These are phyloP conservation scores for Drosophila quasianomalipes DNA, from an alignment of 2,888 invertebrate genomes.

Conservation along the genomic window DNA sequence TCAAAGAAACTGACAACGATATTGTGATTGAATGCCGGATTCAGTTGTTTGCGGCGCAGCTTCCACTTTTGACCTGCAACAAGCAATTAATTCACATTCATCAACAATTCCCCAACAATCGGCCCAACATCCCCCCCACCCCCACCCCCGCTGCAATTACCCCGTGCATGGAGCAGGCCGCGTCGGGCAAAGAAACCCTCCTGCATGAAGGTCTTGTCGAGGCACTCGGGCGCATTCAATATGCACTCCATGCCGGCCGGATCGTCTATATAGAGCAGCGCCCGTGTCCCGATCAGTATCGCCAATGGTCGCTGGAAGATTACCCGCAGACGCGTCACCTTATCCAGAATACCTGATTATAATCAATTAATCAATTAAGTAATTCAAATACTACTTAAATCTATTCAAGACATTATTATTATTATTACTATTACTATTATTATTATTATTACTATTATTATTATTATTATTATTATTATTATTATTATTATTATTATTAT, in stretches of 20 bases:
- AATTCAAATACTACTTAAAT: neutral
- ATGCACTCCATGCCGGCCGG: slow-evolving; percentile 81
- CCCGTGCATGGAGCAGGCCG: slow-evolving; percentile 82
- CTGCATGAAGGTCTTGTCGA: slow-evolving; percentile 83
- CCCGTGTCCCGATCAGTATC: slow-evolving; percentile 77
- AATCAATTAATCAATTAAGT: neutral
- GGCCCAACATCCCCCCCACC: no score
- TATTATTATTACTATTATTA: no score
- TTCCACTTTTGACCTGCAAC: slow-evolving; percentile 82
- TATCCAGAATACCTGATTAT: slow-evolving; percentile 67
- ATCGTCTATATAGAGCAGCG: slow-evolving; percentile 82
- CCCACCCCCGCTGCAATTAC: slow-evolving; percentile 44
- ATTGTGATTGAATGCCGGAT: slow-evolving; percentile 83
- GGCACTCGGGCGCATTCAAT: slow-evolving; percentile 82
- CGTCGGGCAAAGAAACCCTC: slow-evolving; percentile 83
- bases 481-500: no score
- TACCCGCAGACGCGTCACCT: slow-evolving; percentile 68
- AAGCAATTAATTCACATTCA: neutral
- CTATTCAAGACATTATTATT: neutral
- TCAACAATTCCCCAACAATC: no score
- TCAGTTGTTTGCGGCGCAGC: slow-evolving; percentile 82
- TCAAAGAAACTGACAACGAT: slow-evolving; percentile 81
- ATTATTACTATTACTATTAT: no score
- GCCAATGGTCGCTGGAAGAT: slow-evolving; percentile 80
- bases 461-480: no score